phyloP scores from a whole-genome alignment of 2,888 invertebrate genomes.

The Melanostoma scalare region DNA sequence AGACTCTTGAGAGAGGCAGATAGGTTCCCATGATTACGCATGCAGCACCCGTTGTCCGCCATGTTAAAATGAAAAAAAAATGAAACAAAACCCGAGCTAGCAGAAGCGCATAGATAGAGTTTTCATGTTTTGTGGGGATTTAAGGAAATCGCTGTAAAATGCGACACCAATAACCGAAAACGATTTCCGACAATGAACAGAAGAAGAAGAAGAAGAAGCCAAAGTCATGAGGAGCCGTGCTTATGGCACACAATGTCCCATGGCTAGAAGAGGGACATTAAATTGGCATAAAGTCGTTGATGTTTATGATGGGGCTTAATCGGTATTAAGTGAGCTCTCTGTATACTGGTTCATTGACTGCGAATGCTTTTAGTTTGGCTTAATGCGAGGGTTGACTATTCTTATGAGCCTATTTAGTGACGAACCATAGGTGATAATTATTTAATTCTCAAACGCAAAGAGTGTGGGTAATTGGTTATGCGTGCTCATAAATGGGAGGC shows the following conservation, averaged over 20 bases:
- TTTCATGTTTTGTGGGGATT: slow-evolving; percentile 46
- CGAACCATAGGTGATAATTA: slow-evolving; percentile 19
- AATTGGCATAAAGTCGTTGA: slow-evolving; percentile 60
- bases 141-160: slow-evolving; percentile 66
- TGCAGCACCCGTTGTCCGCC: slow-evolving; percentile 45
- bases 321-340: slow-evolving; percentile 51
- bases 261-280: slow-evolving; percentile 40
- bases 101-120: slow-evolving; percentile 21
- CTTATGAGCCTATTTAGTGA: slow-evolving; percentile 18
- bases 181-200: slow-evolving; percentile 55
- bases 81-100: too few species aligned
- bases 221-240: neutral
- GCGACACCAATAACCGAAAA: slow-evolving; percentile 71
- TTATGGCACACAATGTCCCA: neutral
- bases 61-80: too few species aligned
- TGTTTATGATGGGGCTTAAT: slow-evolving; percentile 61
- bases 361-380: slow-evolving; percentile 24
- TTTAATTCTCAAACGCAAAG: slow-evolving; percentile 11
- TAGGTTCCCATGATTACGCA: slow-evolving; percentile 71
- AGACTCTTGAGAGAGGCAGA: slow-evolving; percentile 28
- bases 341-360: slow-evolving; percentile 53
- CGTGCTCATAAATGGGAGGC: slow-evolving; percentile 32
- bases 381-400: slow-evolving; percentile 8
- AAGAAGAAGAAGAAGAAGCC: slow-evolving; percentile 21
- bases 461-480: slow-evolving; percentile 34